A percentile compares a stretch with the other conserved stretches of the same genome.
phyloP scores from a whole-genome alignment of 2,113 vertebrate species.

The Solea senegalensis region DNA sequence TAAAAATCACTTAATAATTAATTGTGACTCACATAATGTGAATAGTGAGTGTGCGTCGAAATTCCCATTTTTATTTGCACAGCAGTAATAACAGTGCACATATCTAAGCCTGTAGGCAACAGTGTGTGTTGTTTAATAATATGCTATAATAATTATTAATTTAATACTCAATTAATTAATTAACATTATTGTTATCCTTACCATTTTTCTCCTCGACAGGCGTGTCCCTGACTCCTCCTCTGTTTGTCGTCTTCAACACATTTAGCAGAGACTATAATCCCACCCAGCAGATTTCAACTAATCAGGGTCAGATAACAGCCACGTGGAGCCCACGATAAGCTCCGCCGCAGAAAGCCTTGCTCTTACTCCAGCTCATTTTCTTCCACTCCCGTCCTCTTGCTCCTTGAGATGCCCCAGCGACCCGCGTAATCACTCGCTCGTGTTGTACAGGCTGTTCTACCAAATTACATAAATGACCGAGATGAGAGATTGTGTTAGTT shows the following conservation, averaged over 20 bases:
- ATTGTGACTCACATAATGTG: too few relatives aligned
- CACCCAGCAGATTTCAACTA: constrained; percentile 52
- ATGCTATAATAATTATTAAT: background rate
- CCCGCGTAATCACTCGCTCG: background rate
- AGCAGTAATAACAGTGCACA: too few relatives aligned
- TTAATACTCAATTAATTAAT: background rate
- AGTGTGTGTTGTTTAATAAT: too few relatives aligned
- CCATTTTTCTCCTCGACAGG: background rate
- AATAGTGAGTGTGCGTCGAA: too few relatives aligned
- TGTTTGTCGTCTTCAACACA: constrained; percentile 30
- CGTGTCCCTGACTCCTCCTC: constrained; percentile 5
- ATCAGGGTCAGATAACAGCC: constrained; percentile 47
- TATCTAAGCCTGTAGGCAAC: too few relatives aligned
- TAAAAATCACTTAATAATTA: too few relatives aligned
- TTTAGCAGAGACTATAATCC: constrained; percentile 47
- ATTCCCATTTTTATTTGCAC: too few relatives aligned
- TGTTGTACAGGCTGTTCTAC: background rate
- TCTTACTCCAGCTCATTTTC: background rate
- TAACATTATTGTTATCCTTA: background rate
- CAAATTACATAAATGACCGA: background rate
- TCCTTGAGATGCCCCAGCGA: constrained; percentile 9
- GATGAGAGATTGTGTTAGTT: background rate
- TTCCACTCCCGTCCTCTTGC: background rate
- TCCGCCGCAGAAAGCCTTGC: background rate
- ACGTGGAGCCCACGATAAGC: constrained; percentile 20